Base-by-base conservation (phyloP, 2,888 invertebrate species). In the Lucinisca nassula region DNA sequence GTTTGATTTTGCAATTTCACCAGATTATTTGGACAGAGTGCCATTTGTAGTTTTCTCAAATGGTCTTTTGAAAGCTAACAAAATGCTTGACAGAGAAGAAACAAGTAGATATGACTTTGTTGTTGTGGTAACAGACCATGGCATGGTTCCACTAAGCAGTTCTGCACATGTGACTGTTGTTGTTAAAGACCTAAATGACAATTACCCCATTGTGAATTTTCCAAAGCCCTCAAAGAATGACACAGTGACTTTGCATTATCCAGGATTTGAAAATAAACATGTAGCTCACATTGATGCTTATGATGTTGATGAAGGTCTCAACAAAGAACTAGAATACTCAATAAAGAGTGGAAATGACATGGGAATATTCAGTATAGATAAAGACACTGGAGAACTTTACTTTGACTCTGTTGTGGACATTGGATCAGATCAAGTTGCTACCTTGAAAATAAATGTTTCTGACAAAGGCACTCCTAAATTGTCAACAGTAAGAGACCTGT, bases 131-230 rank as follows among this genome's bases (percentile, higher is more conserved):
- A 88, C 81, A 37, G 94, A 94, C 78, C 90, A 88, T 32, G 94
- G 94, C 1, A 79, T 82, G 10, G 84, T 76, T 8, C 90, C 90
- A n/a, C 88, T 85, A 17, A 92, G 88, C 84, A 93, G 90, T 72
- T 89, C 91, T 6, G 90, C 92, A 14, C 88, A 87, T 55, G 92
- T 94, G 1, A 89, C 87, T 0, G 90, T 94, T 32, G 83, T 87
- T 24, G 93, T 94, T 8, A 90, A 87, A 45, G 94, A 94, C 78
- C 85, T 77, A 0, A 94, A 94, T 76, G 94, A 94, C 74, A 92
- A 94, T 70, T 38, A 89, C 0, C 95, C 95, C 0, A 74, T 88
- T 0, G 91, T 95, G 76, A 85, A 89, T 3, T 93, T 92, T 77
- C 95, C 95, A 12, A 93, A 91, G 73, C 91, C 90, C n/a, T 91